These are phyloP conservation scores for Agapornis roseicollis DNA, from an alignment of 2,113 vertebrate species.

Conservation along the genomic window DNA sequence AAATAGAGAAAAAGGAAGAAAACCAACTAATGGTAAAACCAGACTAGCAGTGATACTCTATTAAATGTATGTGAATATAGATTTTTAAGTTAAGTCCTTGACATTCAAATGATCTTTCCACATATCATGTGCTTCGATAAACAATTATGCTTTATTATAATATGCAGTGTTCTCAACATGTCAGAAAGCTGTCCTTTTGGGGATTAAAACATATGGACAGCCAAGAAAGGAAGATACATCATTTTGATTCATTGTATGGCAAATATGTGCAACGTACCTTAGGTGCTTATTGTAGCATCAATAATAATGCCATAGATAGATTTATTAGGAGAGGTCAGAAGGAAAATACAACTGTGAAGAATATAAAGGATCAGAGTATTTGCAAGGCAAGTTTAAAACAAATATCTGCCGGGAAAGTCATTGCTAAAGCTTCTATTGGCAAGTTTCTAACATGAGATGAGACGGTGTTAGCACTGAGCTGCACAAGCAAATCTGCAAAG, in stretches of 20 bases:
- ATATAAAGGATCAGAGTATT: background rate
- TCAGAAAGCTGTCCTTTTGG: background rate
- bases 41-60: background rate
- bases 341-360: background rate
- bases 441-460: background rate
- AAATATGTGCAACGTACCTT: background rate
- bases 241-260: slow-evolving; percentile 49
- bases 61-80: background rate
- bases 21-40: background rate
- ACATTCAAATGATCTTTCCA: background rate
- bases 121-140: background rate
- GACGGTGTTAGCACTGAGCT: background rate
- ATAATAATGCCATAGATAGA: slow-evolving; percentile 36
- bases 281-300: slow-evolving; percentile 54
- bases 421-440: background rate
- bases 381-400: background rate
- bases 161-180: background rate
- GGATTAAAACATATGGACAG: slow-evolving; percentile 10
- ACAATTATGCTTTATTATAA: background rate
- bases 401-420: background rate
- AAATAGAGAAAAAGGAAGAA: background rate
- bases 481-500: background rate
- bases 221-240: background rate
- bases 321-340: slow-evolving; percentile 2
- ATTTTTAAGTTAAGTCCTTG: background rate